phyloP scores from a whole-genome alignment of 2,888 invertebrate species.

The Pediacus dermestoides region DNA sequence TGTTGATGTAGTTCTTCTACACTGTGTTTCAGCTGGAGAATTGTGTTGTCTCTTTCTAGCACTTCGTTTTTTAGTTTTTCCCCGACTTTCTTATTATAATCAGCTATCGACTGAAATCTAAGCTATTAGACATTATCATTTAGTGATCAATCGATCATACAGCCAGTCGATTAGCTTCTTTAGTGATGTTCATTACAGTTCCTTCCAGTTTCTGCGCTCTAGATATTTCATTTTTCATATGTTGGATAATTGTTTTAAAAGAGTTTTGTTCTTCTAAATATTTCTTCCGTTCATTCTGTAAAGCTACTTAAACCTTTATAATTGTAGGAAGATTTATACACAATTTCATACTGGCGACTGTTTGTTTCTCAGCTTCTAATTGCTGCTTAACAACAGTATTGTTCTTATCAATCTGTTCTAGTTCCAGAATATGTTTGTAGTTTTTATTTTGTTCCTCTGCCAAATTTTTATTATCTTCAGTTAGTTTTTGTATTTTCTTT shows the following conservation, averaged over 20 bases:
- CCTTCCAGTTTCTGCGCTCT: conserved; percentile 41
- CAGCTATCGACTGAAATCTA: conserved; percentile 39
- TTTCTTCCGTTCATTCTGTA: conserved; percentile 41
- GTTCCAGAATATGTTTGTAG: conserved; percentile 34
- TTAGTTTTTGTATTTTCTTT: conserved; percentile 18
- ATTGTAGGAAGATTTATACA: not conserved
- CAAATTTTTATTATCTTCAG: conserved; percentile 22
- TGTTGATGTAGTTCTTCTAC: conserved; percentile 40
- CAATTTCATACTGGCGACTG: conserved; percentile 28
- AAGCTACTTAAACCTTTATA: conserved; percentile 22
- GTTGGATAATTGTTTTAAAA: conserved; percentile 41
- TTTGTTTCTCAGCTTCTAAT: conserved; percentile 36
- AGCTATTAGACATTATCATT: too few relatives aligned
- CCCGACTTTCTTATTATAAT: conserved; percentile 45
- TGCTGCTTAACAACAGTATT: conserved; percentile 34
- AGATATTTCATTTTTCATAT: conserved; percentile 39
- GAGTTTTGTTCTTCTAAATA: conserved; percentile 43
- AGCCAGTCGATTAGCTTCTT: conserved; percentile 43
- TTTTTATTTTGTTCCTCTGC: conserved; percentile 23
- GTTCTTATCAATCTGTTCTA: conserved; percentile 31
- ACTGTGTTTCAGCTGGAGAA: conserved; percentile 37
- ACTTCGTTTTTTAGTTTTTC: conserved; percentile 42
- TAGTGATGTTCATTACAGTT: conserved; percentile 36
- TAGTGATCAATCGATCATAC: conserved; percentile 23
- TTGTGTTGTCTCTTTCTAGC: conserved; percentile 38